phyloP scores from a whole-genome alignment of 1,140 invertebrate species.

The Pseudomyrmex cubaensis region DNA sequence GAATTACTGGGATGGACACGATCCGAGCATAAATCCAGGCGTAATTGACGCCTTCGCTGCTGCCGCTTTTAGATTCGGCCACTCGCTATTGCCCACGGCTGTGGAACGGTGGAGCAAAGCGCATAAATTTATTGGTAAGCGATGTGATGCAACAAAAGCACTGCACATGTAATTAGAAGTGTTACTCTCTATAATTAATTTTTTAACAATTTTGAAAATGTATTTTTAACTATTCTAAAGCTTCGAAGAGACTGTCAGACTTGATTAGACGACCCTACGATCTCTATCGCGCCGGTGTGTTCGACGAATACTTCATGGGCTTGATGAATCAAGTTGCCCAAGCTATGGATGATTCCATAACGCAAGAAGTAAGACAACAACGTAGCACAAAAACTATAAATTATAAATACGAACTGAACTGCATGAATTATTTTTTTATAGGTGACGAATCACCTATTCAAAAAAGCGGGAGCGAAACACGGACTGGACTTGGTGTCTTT shows the following conservation, averaged over 20 bases:
- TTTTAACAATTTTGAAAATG: not conserved
- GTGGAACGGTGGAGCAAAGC: constrained; percentile 97
- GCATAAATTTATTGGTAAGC: constrained; percentile 95
- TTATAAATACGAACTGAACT: not conserved
- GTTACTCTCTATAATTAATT: not conserved
- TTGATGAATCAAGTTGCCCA: constrained; percentile 97
- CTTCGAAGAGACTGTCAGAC: constrained; percentile 95
- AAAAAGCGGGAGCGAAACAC: constrained; percentile 93
- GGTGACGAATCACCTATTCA: constrained; percentile 96
- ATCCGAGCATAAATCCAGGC: constrained; percentile 92
- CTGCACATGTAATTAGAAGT: not conserved
- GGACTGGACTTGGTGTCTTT: constrained; percentile 97
- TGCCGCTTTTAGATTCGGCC: constrained; percentile 96
- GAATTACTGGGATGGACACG: constrained; percentile 96
- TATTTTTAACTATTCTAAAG: constrained; percentile 80
- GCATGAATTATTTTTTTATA: constrained; percentile 64
- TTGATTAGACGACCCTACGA: constrained; percentile 95
- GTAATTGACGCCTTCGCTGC: constrained; percentile 95
- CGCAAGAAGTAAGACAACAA: constrained; percentile 89
- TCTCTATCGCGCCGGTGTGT: constrained; percentile 94
- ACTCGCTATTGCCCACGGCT: constrained; percentile 94
- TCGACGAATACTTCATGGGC: constrained; percentile 97
- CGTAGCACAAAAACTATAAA: not conserved
- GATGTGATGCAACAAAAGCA: not conserved
- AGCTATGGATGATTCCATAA: constrained; percentile 97